Conservation (phyloP, 2,888 invertebrate genomes). For the Dyspetes luteomarginatus region DNA sequence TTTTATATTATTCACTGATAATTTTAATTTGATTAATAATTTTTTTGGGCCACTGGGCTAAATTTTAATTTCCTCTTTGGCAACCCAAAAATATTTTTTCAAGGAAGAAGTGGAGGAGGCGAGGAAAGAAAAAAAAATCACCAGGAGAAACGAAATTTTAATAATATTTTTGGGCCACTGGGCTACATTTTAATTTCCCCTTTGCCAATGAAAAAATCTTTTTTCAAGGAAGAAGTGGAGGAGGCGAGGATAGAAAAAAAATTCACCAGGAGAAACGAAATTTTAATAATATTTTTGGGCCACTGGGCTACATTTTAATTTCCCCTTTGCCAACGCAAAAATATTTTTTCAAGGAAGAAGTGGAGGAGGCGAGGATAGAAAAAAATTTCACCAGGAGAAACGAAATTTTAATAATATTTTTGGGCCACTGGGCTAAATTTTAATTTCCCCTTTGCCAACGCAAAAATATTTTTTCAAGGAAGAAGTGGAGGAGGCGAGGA, state of each 20-base stretch:
- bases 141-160: constrained; percentile 18
- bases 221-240: constrained; percentile 5
- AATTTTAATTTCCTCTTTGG: constrained; percentile 13
- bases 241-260: not conserved
- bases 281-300: constrained; percentile 21
- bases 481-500: not conserved
- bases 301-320: constrained; percentile 25
- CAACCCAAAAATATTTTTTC: constrained; percentile 27
- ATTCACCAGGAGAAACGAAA: constrained; percentile 8
- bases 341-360: not conserved
- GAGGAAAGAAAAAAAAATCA: not conserved
- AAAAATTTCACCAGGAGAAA: constrained; percentile 38
- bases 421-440: constrained; percentile 35
- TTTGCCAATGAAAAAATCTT: constrained; percentile 28
- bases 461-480: not conserved
- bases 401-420: constrained; percentile 14
- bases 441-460: not conserved
- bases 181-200: too few species aligned
- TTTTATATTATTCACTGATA: too few species aligned
- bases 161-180: too few species aligned
- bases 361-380: not conserved
- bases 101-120: not conserved
- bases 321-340: not conserved
- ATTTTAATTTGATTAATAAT: too few species aligned
- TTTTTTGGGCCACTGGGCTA: too few species aligned